phyloP scores from a whole-genome alignment of 53 echinoderm and acorn worm species.

The Patiria pectinifera region DNA sequence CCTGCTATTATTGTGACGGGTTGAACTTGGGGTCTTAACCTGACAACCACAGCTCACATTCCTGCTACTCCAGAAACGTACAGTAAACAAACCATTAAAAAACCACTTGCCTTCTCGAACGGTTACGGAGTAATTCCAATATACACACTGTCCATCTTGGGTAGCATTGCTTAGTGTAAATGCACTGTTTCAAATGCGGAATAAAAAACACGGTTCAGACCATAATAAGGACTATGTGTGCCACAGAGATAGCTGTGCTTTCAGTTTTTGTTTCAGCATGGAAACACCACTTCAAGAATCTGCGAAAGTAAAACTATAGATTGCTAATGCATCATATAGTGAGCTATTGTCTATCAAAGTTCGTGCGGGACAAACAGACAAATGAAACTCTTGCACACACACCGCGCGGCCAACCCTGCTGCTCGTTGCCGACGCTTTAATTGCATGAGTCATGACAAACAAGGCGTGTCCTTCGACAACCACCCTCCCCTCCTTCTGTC shows the following conservation, averaged over 20 bases:
- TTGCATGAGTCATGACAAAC: neutral
- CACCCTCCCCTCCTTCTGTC: neutral
- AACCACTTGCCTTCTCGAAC: neutral
- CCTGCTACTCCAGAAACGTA: no score
- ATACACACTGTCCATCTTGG: neutral
- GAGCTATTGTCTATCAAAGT: neutral
- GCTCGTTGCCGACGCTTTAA: neutral
- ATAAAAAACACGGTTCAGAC: neutral
- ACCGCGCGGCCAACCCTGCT: neutral
- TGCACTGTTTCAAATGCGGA: neutral
- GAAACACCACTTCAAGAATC: neutral
- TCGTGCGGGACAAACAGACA: neutral
- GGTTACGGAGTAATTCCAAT: neutral
- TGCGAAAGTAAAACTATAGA: neutral
- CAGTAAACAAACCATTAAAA: no score
- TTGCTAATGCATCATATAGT: neutral
- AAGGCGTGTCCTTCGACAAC: neutral
- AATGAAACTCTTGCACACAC: neutral
- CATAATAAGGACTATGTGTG: neutral
- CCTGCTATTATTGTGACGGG: no score
- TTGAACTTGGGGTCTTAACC: no score
- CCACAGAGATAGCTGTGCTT: neutral
- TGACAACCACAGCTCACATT: no score
- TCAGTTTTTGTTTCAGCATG: constrained; percentile 2
- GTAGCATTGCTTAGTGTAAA: neutral